Base-by-base conservation (phyloP, 2,797 vertebrate genomes). In the Mormyrus hasselquistii region DNA sequence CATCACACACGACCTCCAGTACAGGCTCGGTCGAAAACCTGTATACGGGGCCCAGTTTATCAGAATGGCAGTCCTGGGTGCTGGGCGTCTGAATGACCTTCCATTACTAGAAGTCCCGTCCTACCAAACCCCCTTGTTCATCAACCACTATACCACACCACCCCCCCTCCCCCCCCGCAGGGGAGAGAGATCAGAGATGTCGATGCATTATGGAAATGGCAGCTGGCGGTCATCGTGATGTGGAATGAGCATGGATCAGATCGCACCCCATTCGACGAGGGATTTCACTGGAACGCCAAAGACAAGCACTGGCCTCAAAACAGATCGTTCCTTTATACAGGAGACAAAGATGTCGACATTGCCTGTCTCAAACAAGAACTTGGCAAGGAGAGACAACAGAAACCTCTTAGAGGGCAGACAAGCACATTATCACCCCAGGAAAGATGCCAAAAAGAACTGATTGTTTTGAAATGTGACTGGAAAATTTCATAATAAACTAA, bases 391-490 rank as follows among this genome's bases (percentile, higher is more conserved):
- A 82, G 38, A 47, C 38, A 7, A 22, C 44, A 47, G 41, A 44
- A 82, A 73, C 69, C 38, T n/a, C 76, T 22, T 22, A 82, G 38
- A 82, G 38, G 0, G 5, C 34, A 44, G 76, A 47, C 19, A 82
- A 19, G 16, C 41, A 47, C 16, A 82, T 10, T 47, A 47, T n/a
- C 76, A n/a, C 6, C 76, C 76, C 76, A 0, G 41, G 19, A 82
- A n/a, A 47, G 76, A 47, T 22, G 19, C 76, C 76, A 82, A 22
- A 82, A 82, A 1, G 76, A 44, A 47, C 7, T 4, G 59, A 62
- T 1, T 65, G 76, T 82, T 82, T 82, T 82, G 19, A 82, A 82
- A 82, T 82, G 19, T 82, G 76, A 82, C 76, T 47, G 76, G 76
- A 82, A 41, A 44, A 82, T 47, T 82, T 82, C 69, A 76, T 47